A percentile compares a stretch with the other conserved stretches of the same genome.
Evolutionary conservation across 2,113 vertebrate genomes (phyloP).

Genomic region (Pangasianodon hypophthalmus): DNA sequence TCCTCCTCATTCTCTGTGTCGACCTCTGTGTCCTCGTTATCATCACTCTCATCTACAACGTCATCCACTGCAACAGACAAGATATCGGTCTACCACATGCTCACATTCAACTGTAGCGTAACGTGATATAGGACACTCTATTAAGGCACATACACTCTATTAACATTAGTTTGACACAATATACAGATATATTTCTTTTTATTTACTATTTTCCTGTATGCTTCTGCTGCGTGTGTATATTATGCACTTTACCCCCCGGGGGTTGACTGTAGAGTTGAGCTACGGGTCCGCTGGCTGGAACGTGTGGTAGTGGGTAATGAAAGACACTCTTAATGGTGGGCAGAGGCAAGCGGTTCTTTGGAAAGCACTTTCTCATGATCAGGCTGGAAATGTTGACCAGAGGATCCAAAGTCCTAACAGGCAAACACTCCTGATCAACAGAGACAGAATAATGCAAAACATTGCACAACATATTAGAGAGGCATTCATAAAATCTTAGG

Average conservation of each 20-base stretch:
- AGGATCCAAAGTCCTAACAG: constrained; percentile 91
- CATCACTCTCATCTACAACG: constrained; percentile 95
- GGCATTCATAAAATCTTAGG: background rate
- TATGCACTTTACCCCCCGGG: constrained; percentile 80
- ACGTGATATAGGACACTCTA: background rate
- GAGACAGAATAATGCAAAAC: background rate
- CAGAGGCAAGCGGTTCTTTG: constrained; percentile 95
- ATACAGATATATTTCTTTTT: background rate
- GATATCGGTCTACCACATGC: background rate
- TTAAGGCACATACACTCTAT: background rate
- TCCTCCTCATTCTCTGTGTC: constrained; percentile 90
- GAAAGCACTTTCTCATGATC: constrained; percentile 99
- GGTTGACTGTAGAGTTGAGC: constrained; percentile 88
- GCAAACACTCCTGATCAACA: constrained; percentile 86
- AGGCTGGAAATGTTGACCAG: constrained; percentile 93
- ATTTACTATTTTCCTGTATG: no score
- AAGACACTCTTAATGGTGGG: constrained; percentile 94
- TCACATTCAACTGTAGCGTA: background rate
- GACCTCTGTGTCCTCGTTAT: constrained; percentile 87
- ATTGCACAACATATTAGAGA: background rate
- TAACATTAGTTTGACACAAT: no score
- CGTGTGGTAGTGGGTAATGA: constrained; percentile 83
- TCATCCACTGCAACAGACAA: constrained; percentile 84
- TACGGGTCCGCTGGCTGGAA: constrained; percentile 85
- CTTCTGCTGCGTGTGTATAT: background rate